Percentiles rank a stretch among this genome's conserved stretches.
phyloP scores from a whole-genome alignment of 2,113 vertebrate species.

The Prolemur simus region DNA sequence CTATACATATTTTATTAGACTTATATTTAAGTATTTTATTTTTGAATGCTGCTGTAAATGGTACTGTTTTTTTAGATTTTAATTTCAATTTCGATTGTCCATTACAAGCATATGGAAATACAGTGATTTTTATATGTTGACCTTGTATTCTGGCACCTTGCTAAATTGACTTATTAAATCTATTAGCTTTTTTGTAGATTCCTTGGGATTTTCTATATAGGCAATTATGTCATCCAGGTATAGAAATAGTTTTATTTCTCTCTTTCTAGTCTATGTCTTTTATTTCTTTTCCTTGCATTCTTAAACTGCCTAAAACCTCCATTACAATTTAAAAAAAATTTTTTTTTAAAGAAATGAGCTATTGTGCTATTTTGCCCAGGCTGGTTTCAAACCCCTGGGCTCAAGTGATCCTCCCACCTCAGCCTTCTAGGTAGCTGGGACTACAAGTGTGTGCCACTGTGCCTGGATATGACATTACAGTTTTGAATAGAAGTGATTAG shows the following conservation, averaged over 20 bases:
- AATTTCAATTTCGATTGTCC: not conserved
- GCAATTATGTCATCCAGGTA: not conserved
- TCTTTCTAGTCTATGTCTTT: too few relatives aligned
- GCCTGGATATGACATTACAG: too few relatives aligned
- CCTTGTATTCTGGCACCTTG: not conserved
- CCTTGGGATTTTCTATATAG: not conserved
- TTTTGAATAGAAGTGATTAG: too few relatives aligned
- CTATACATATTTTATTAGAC: not conserved
- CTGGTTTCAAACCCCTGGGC: not conserved
- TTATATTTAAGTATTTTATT: not conserved
- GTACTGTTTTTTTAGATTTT: not conserved
- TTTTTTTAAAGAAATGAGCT: not conserved
- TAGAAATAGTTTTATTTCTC: not conserved
- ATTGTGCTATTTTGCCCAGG: not conserved
- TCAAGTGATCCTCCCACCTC: not conserved
- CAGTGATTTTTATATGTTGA: not conserved
- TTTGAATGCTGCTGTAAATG: not conserved
- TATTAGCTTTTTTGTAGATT: not conserved
- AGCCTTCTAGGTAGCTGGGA: too few relatives aligned
- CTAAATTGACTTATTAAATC: not conserved
- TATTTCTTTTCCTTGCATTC: too few relatives aligned
- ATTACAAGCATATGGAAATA: not conserved
- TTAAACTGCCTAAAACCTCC: too few relatives aligned
- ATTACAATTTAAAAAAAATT: too few relatives aligned
- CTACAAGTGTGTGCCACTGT: too few relatives aligned